These are phyloP conservation scores for Aspidiotus rigidus DNA, from an alignment of 2,888 invertebrate genomes.

Conservation along the genomic window DNA sequence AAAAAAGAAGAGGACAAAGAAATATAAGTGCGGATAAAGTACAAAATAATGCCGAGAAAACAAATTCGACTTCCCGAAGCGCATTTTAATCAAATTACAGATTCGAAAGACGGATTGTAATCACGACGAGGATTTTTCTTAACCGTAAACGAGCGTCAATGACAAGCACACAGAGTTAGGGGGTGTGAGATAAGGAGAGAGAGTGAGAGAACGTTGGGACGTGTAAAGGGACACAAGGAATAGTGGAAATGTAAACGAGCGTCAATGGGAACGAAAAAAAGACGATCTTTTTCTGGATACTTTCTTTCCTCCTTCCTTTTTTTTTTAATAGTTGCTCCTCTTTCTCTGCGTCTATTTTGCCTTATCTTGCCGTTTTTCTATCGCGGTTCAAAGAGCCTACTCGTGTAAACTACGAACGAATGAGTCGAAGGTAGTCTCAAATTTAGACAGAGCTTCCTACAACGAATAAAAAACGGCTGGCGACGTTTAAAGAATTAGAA, in stretches of 20 bases:
- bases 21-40: neutral
- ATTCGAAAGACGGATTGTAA: slow-evolving; percentile 26
- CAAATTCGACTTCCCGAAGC: slow-evolving; percentile 6
- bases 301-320: slow-evolving; percentile 8
- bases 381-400: no score
- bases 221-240: neutral
- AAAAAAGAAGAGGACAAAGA: slow-evolving; percentile 6
- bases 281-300: neutral
- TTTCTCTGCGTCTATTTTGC: neutral
- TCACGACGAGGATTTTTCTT: slow-evolving; percentile 3
- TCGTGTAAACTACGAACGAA: no score
- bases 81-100: slow-evolving; percentile 27
- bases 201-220: neutral
- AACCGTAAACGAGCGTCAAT: slow-evolving; percentile 3
- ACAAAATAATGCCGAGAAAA: no score
- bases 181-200: neutral
- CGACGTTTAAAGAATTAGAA: slow-evolving; percentile 23
- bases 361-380: no score
- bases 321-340: neutral
- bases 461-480: neutral
- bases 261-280: slow-evolving; percentile 19
- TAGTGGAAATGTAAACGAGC: slow-evolving; percentile 18
- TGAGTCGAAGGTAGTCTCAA: no score
- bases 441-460: no score
- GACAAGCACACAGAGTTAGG: neutral